Percentiles rank a stretch among this genome's conserved stretches.
phyloP scores from a whole-genome alignment of 2,797 vertebrate species.

The Falco naumanni region DNA sequence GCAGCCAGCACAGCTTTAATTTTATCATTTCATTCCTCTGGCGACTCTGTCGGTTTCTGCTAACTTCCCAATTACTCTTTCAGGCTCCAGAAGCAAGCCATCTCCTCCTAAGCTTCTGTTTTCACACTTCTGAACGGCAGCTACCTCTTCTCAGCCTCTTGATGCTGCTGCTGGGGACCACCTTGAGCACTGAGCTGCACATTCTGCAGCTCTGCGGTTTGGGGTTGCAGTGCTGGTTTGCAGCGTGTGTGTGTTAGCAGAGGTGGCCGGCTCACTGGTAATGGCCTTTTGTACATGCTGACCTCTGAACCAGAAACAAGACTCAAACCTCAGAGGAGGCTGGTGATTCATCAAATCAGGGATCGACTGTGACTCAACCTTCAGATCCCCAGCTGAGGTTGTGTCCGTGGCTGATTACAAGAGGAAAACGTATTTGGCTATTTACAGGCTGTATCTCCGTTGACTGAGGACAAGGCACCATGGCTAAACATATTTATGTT shows the following conservation, averaged over 20 bases:
- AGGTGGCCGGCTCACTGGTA: neutral
- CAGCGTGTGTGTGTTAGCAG: neutral
- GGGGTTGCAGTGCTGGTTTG: neutral
- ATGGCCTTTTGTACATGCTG: neutral
- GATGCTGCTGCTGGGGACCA: constrained; percentile 2
- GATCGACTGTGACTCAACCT: neutral
- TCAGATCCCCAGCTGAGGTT: constrained; percentile 43
- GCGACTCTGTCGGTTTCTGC: constrained; percentile 57
- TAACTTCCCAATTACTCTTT: constrained; percentile 66
- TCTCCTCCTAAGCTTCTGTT: constrained; percentile 52
- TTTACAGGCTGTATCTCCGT: constrained; percentile 30
- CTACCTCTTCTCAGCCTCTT: constrained; percentile 24
- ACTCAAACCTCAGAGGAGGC: neutral
- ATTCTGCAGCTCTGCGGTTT: neutral
- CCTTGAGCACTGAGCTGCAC: neutral
- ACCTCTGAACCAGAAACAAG: constrained; percentile 34
- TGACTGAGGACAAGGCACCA: constrained; percentile 12
- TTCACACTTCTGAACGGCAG: constrained; percentile 54
- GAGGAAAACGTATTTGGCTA: constrained; percentile 20
- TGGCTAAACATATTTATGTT: constrained; percentile 44
- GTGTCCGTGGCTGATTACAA: constrained; percentile 16
- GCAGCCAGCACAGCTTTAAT: constrained; percentile 54
- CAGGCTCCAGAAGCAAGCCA: constrained; percentile 44
- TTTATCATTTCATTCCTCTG: constrained; percentile 59
- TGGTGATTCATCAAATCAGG: constrained; percentile 37